Evolutionary conservation across 2,888 invertebrate genomes (phyloP).

Genomic region (Drosophila meridionalis): DNA sequence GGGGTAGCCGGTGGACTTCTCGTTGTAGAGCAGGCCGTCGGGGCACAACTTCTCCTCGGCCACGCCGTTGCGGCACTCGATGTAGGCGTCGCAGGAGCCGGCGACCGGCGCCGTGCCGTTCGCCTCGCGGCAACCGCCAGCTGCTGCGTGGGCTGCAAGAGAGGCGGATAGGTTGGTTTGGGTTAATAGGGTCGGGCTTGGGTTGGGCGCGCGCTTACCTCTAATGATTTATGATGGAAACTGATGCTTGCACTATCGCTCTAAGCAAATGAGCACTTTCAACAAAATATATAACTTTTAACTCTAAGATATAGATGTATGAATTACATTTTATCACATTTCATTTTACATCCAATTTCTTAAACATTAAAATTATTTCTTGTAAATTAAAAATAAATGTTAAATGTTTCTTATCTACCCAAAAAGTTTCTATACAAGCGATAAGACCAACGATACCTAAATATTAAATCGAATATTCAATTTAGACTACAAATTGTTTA

Average conservation of each 20-base stretch:
- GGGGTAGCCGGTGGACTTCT: conserved; percentile 90
- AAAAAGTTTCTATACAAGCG: neutral
- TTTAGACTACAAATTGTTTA: too few relatives aligned
- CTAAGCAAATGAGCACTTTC: conserved; percentile 15
- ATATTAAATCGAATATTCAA: neutral
- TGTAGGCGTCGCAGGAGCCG: conserved; percentile 91
- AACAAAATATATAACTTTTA: neutral
- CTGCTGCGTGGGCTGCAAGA: conserved; percentile 76
- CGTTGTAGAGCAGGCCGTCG: conserved; percentile 92
- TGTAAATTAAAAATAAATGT: too few relatives aligned
- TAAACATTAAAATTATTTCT: neutral
- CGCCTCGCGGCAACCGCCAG: conserved; percentile 87
- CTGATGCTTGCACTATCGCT: conserved; percentile 41
- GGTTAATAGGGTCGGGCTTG: conserved; percentile 59
- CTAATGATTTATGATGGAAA: conserved; percentile 74
- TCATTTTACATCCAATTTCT: too few relatives aligned
- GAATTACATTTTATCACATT: neutral
- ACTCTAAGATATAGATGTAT: neutral
- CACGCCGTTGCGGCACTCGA: conserved; percentile 90
- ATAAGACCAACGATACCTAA: neutral
- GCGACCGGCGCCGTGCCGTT: conserved; percentile 89
- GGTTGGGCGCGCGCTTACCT: conserved; percentile 72
- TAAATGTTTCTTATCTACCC: neutral
- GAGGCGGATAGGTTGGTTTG: conserved; percentile 43
- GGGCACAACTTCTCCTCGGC: conserved; percentile 91